These are phyloP conservation scores for Polydrusus cervinus DNA, from an alignment of 2,888 invertebrate genomes.

Conservation along the genomic window DNA sequence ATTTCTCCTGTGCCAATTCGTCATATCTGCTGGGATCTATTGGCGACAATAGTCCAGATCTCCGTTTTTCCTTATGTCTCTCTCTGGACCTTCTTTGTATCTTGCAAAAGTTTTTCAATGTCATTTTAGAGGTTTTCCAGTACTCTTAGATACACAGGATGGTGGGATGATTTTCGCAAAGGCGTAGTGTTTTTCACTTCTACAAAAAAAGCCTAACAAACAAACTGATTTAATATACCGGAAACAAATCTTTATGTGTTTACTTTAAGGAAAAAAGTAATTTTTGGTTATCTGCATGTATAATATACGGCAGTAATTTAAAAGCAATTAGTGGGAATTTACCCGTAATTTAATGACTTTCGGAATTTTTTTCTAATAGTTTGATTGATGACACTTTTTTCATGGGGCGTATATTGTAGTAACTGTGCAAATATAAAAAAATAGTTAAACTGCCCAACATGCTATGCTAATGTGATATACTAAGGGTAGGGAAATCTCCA, in stretches of 20 bases:
- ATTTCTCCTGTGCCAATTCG: constrained; percentile 13
- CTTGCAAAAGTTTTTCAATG: constrained; percentile 36
- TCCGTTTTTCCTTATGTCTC: constrained; percentile 42
- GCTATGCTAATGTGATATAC: no score
- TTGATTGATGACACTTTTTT: no score
- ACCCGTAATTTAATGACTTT: constrained; percentile 1
- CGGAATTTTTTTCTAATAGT: constrained; percentile 2
- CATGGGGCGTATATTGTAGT: no score
- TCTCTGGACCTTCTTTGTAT: constrained; percentile 31
- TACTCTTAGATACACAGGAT: neutral
- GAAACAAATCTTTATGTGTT: neutral
- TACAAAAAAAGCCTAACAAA: neutral
- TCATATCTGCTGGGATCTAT: constrained; percentile 42
- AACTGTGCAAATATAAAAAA: no score
- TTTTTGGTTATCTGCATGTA: neutral
- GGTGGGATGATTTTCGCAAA: neutral
- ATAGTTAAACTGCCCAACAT: no score
- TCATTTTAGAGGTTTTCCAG: constrained; percentile 19
- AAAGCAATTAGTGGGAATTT: constrained; percentile 9
- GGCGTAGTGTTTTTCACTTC: no score
- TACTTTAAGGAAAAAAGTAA: constrained; percentile 2
- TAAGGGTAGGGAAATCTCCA: no score
- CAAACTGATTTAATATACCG: neutral
- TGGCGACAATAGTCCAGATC: constrained; percentile 56
- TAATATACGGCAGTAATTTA: neutral